A percentile compares a stretch with the other conserved stretches of the same genome.
Conservation (phyloP, 2,888 invertebrate genomes). For the Hylaea fasciaria region DNA sequence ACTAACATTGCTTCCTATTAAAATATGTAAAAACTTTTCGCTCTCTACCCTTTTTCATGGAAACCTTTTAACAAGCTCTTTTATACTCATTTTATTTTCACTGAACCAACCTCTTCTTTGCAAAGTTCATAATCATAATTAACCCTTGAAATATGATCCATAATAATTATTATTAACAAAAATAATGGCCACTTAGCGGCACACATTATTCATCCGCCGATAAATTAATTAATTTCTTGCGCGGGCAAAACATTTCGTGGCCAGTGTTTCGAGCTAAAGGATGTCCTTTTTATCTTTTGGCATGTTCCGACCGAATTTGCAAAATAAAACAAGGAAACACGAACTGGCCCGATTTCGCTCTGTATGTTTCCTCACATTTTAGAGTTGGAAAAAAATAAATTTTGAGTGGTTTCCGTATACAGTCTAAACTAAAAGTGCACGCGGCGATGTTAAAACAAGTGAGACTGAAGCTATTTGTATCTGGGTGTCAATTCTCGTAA, state of each 20-base stretch:
- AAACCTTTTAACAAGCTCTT: background rate
- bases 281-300: background rate
- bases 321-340: slow-evolving; percentile 15
- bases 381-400: slow-evolving; percentile 12
- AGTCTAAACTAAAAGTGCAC: background rate
- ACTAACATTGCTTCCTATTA: too few species aligned
- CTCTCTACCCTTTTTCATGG: too few species aligned
- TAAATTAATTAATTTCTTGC: slow-evolving; percentile 1
- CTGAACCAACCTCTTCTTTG: too few species aligned
- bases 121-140: background rate
- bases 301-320: slow-evolving; percentile 8
- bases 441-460: background rate
- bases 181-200: slow-evolving; percentile 1
- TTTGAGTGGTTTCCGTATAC: background rate
- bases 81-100: background rate
- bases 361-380: slow-evolving; percentile 12
- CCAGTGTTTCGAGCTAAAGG: background rate
- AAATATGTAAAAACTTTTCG: background rate
- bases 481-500: too few species aligned
- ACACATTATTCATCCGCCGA: slow-evolving; percentile 2
- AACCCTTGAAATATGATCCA: background rate
- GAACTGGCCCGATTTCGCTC: slow-evolving; percentile 15
- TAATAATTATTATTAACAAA: background rate
- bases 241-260: background rate
- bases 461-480: too few species aligned